Evolutionary conservation across 2,113 vertebrate species (phyloP).

Genomic region (Tupaia tana): DNA sequence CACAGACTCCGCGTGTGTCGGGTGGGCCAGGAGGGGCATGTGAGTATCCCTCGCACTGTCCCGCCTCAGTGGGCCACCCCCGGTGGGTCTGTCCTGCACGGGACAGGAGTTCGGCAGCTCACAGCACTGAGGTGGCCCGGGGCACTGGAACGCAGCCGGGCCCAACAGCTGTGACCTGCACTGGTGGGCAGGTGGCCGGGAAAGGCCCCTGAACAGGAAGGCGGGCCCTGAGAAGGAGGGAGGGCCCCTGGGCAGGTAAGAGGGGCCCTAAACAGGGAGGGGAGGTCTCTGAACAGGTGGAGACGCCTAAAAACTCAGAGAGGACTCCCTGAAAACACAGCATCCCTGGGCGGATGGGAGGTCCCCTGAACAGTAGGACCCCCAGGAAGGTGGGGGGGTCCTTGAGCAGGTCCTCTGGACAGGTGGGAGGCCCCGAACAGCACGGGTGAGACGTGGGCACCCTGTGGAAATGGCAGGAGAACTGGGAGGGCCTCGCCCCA

Average conservation of each 20-base stretch:
- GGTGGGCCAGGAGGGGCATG: rapidly evolving
- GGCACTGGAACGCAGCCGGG: not conserved
- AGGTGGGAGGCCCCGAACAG: not conserved
- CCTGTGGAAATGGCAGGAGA: not conserved
- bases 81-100: not conserved
- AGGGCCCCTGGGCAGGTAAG: not conserved
- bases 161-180: too few species aligned
- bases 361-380: too few species aligned
- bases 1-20: not conserved
- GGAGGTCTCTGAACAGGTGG: too few species aligned
- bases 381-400: too few species aligned
- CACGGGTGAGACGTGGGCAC: not conserved
- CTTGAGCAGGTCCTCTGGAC: not conserved
- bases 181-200: too few species aligned
- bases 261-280: not conserved
- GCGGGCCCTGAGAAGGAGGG: too few species aligned
- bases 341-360: too few species aligned
- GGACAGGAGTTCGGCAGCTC: not conserved
- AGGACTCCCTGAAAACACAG: too few species aligned
- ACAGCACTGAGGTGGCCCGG: too few species aligned
- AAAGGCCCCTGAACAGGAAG: too few species aligned
- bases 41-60: too few species aligned
- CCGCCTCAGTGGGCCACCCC: not conserved
- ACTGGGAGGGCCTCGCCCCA: not conserved
- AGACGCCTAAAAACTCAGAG: too few species aligned